Base-by-base conservation (phyloP, 2,797 vertebrate species). In the Emydoidea blandingii region DNA sequence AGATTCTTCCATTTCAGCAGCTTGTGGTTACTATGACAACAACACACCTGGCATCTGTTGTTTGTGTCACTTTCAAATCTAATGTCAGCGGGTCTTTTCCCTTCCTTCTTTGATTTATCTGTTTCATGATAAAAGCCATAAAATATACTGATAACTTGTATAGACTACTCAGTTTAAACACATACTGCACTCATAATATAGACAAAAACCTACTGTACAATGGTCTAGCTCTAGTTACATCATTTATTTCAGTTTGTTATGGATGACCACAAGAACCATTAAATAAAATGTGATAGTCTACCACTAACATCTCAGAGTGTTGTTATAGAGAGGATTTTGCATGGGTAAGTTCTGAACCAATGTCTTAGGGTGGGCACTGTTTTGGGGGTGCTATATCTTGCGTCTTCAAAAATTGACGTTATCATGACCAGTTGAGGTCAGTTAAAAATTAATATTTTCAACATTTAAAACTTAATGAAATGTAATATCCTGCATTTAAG, bases 11-110 rank as follows among this genome's bases (percentile, higher is more conserved):
- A 76, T 88, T 85, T 41, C 8, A 81, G 29, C 59, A 49, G 68
- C 81, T 88, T 83, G 88, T 90, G 74, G 93, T 97, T 97, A 62
- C 94, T 96, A 88, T 96, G 95, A 96, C 92, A 86, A 85, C 52
- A 96, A 94, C 88, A 86, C 44, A 90, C 29, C n/a, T 8, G 31
- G 41, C 44, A 85, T 91, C 76, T 85, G 90, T 84, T 82, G 11
- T 91, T 94, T 90, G 87, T 92, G 56, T 89, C 19, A 50, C 91
- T 96, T 95, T 54, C 79, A 82, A 86, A 91, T 12, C 53, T 79
- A 88, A 54, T n/a, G 50, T 81, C 57, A 96, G 41, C 16, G 34
- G 23, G 18, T 83, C 3, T 14, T 83, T 90, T 85, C 85, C 29
- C 16, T 83, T 86, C 34, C 8, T 80, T 92, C 76, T 37, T 65